Percentiles rank a stretch among this genome's conserved stretches.
These are phyloP conservation scores for Holocentrus rufus DNA, from an alignment of 2,797 vertebrate genomes.

Conservation along the genomic window DNA sequence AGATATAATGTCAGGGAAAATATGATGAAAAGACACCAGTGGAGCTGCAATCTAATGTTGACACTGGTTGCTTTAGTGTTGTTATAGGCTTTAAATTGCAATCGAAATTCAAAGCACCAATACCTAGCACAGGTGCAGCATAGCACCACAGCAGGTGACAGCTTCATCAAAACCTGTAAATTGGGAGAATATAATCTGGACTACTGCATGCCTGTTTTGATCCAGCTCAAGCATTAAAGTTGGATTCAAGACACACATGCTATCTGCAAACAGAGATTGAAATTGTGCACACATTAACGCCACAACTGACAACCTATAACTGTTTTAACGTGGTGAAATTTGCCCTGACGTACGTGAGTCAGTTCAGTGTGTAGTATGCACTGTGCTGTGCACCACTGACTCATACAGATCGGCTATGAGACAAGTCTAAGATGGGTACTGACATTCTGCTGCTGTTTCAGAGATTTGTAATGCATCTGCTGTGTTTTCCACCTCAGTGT, in stretches of 20 bases:
- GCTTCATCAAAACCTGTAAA: slow-evolving; percentile 8
- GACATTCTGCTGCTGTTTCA: neutral
- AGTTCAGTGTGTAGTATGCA: too few species aligned
- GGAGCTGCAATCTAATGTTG: too few species aligned
- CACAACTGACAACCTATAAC: slow-evolving; percentile 17
- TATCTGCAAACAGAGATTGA: slow-evolving; percentile 22
- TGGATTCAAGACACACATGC: slow-evolving; percentile 42
- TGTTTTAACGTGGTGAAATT: slow-evolving; percentile 36
- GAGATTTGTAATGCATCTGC: slow-evolving; percentile 44
- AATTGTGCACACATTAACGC: slow-evolving; percentile 27
- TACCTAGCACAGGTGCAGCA: neutral
- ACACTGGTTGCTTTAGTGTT: too few species aligned
- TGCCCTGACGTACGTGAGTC: too few species aligned
- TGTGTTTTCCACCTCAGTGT: slow-evolving; percentile 36
- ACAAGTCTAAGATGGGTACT: neutral
- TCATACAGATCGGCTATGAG: slow-evolving; percentile 13
- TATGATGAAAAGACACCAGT: too few species aligned
- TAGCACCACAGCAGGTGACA: neutral
- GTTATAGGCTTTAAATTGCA: too few species aligned
- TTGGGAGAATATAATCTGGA: neutral
- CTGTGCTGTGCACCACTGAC: neutral
- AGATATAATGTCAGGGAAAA: too few species aligned
- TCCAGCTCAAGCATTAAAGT: slow-evolving; percentile 15
- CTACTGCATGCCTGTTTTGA: slow-evolving; percentile 4
- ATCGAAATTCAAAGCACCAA: too few species aligned